These are phyloP conservation scores for Solen grandis DNA, from an alignment of 1,140 invertebrate species.

Conservation along the genomic window DNA sequence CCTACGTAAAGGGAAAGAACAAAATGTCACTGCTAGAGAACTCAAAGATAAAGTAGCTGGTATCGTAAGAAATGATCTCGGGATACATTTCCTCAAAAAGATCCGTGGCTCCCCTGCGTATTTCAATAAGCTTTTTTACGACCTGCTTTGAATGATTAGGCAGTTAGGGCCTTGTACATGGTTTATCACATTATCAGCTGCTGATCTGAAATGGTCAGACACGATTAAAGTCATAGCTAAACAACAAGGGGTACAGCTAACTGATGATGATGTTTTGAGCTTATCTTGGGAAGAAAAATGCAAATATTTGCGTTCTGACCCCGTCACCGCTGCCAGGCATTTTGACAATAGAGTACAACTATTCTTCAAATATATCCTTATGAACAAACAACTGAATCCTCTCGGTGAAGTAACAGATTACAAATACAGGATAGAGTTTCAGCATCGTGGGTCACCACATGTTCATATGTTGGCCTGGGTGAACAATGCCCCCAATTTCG, in stretches of 20 bases:
- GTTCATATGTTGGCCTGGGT: conserved; percentile 28
- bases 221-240: conserved; percentile 7
- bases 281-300: conserved; percentile 21
- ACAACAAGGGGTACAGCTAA: conserved; percentile 33
- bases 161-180: background rate
- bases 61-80: conserved; percentile 20
- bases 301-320: conserved; percentile 9
- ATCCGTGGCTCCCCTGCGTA: conserved; percentile 12
- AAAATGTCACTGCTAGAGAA: conserved; percentile 26
- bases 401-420: conserved; percentile 7
- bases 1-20: background rate
- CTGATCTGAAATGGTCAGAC: background rate
- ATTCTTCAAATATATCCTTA: conserved; percentile 20
- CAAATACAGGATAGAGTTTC: conserved; percentile 15
- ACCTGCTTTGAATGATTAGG: background rate
- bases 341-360: conserved; percentile 38
- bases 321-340: conserved; percentile 26
- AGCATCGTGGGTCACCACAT: conserved; percentile 20
- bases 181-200: background rate
- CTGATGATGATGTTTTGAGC: conserved; percentile 24
- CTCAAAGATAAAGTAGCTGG: conserved; percentile 23
- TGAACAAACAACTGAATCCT: conserved; percentile 14
- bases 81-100: conserved; percentile 7
- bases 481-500: conserved; percentile 24
- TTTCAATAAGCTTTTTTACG: background rate